Percentiles rank a stretch among this genome's conserved stretches.
Conservation (phyloP, 1,140 invertebrate species). For the Macrobrachium rosenbergii region DNA sequence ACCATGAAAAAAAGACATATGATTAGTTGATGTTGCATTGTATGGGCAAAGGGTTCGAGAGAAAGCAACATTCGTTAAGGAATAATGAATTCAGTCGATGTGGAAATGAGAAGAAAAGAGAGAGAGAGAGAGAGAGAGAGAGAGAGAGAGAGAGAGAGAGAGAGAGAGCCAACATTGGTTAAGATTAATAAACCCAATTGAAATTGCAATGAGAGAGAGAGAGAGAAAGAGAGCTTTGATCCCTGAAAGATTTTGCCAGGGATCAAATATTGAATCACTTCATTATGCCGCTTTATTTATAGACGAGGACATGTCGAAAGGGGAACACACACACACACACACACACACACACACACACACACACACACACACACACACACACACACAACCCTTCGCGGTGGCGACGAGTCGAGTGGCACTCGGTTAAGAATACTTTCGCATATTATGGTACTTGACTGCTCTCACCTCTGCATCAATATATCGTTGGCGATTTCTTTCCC, state of each 20-base stretch:
- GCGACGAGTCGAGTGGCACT: too few species aligned
- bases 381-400: background rate
- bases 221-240: background rate
- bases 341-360: background rate
- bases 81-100: background rate
- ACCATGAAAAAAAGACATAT: too few species aligned
- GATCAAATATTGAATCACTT: conserved; percentile 37
- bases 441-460: too few species aligned
- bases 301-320: background rate
- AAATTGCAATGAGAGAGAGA: background rate
- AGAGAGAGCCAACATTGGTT: background rate
- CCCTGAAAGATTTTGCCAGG: background rate
- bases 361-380: background rate
- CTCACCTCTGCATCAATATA: too few species aligned
- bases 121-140: conserved; percentile 39
- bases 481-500: too few species aligned
- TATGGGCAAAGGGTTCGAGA: background rate
- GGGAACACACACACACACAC: background rate
- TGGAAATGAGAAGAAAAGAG: background rate
- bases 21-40: too few species aligned
- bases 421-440: too few species aligned
- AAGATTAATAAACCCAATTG: background rate
- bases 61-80: background rate
- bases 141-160: conserved; percentile 12
- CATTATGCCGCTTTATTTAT: conserved; percentile 44